Evolutionary conservation across 2,113 vertebrate species (phyloP).

Genomic region (Prunella fulvescens): DNA sequence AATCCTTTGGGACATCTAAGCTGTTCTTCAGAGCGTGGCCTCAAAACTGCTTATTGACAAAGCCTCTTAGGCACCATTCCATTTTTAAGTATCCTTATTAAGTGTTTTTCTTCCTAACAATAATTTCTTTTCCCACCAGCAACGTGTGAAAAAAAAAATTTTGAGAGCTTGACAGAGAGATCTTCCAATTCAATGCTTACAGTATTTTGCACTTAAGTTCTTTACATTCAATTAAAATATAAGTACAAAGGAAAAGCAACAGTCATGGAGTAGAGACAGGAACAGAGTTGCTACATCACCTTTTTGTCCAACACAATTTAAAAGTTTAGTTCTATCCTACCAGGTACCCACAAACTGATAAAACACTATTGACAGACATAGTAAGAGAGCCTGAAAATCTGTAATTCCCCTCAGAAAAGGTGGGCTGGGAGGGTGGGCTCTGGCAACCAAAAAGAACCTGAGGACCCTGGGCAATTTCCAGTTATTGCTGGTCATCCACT

Average conservation of each 20-base stretch:
- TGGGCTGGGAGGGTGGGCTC: not conserved
- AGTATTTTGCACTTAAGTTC: not conserved
- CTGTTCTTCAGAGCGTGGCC: slow-evolving; percentile 8
- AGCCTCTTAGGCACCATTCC: slow-evolving; percentile 43
- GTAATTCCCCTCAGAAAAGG: not conserved
- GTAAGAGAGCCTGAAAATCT: not conserved
- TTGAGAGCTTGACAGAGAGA: not conserved
- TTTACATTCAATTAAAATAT: not conserved
- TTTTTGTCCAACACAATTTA: not conserved
- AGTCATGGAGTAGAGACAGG: not conserved
- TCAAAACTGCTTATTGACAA: slow-evolving; percentile 47
- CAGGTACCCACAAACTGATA: not conserved
- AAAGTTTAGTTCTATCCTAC: not conserved
- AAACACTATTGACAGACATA: not conserved
- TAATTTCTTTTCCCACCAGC: not conserved
- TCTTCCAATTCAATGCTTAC: not conserved
- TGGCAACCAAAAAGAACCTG: not conserved
- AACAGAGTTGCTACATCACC: not conserved
- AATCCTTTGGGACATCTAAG: slow-evolving; percentile 35
- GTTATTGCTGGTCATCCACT: not conserved
- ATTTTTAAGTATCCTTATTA: slow-evolving; percentile 36
- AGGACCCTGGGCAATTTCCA: not conserved
- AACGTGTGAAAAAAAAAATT: not conserved
- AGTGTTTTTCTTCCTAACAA: not conserved
- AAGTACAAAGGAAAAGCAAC: not conserved